Conservation (phyloP, 2,797 vertebrate species). For the Heliangelus exortis region DNA sequence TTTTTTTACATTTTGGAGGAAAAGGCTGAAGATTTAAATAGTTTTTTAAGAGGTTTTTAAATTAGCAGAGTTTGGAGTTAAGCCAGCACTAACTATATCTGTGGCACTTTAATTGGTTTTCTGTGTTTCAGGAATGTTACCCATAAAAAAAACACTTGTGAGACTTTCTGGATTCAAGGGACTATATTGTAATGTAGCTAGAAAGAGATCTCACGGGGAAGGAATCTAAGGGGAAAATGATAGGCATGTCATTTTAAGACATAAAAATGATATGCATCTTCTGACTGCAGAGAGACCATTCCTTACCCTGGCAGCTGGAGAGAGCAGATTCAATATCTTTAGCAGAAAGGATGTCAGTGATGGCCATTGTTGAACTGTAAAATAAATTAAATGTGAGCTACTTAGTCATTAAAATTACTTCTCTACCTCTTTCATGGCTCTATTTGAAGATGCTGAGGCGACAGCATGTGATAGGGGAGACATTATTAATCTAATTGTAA, state of each 20-base stretch:
- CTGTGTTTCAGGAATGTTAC: not conserved
- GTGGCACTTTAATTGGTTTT: not conserved
- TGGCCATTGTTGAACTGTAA: slow-evolving; percentile 54
- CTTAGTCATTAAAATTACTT: slow-evolving; percentile 38
- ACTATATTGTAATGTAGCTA: slow-evolving; percentile 3
- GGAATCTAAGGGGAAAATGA: slow-evolving; percentile 51
- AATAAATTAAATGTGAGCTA: slow-evolving; percentile 48
- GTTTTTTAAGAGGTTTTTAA: not conserved
- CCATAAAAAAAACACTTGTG: not conserved
- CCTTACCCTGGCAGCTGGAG: slow-evolving; percentile 66
- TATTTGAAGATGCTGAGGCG: slow-evolving; percentile 30
- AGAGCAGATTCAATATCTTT: slow-evolving; percentile 62
- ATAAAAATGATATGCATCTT: slow-evolving; percentile 63
- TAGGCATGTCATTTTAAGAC: slow-evolving; percentile 50
- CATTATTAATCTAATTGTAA: slow-evolving; percentile 22
- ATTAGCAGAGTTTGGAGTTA: not conserved
- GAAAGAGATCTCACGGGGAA: slow-evolving; percentile 47
- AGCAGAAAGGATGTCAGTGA: slow-evolving; percentile 61
- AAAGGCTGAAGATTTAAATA: not conserved
- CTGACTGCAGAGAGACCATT: slow-evolving; percentile 25
- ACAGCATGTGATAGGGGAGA: not conserved
- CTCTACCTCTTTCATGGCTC: not conserved
- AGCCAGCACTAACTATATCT: not conserved
- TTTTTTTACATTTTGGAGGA: not conserved
- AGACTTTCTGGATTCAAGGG: slow-evolving; percentile 13